Evolutionary conservation across 1,140 invertebrate genomes (phyloP).

Genomic region (Zeugodacus cucurbitae): DNA sequence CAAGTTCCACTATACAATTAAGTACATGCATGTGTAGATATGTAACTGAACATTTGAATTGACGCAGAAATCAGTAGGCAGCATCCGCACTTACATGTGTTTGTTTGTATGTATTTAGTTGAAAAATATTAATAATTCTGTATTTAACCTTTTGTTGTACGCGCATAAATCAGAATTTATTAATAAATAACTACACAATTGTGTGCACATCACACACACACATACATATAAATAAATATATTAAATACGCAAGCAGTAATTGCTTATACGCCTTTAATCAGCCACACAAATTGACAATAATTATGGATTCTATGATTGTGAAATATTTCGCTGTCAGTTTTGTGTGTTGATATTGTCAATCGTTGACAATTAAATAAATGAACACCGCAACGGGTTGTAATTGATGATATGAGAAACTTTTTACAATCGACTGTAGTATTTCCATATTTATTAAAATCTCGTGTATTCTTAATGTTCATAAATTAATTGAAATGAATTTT

Average conservation of each 20-base stretch:
- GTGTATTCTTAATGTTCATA: not conserved
- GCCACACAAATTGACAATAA: slow-evolving; percentile 19
- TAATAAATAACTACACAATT: slow-evolving; percentile 8
- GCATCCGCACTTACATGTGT: not conserved
- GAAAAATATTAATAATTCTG: slow-evolving; percentile 34
- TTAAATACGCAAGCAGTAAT: not conserved
- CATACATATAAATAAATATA: not conserved
- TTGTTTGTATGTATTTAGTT: not conserved
- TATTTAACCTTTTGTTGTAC: slow-evolving; percentile 28
- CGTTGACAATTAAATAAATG: slow-evolving; percentile 14
- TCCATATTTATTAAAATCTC: not conserved
- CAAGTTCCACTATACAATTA: slow-evolving; percentile 29
- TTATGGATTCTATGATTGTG: slow-evolving; percentile 29
- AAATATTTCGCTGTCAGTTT: slow-evolving; percentile 26
- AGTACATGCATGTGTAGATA: not conserved
- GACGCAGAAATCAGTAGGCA: not conserved
- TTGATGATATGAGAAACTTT: not conserved
- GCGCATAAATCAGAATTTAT: slow-evolving; percentile 35
- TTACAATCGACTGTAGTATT: not conserved
- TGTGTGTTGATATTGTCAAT: not conserved
- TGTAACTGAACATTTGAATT: not conserved
- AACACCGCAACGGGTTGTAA: not conserved
- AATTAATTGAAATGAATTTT: not conserved
- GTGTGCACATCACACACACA: not conserved
- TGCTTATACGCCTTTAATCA: slow-evolving; percentile 1